Percentiles rank a stretch among this genome's conserved stretches.
Conservation (phyloP, 1,140 invertebrate species). For the Zaprionus ornatus region DNA sequence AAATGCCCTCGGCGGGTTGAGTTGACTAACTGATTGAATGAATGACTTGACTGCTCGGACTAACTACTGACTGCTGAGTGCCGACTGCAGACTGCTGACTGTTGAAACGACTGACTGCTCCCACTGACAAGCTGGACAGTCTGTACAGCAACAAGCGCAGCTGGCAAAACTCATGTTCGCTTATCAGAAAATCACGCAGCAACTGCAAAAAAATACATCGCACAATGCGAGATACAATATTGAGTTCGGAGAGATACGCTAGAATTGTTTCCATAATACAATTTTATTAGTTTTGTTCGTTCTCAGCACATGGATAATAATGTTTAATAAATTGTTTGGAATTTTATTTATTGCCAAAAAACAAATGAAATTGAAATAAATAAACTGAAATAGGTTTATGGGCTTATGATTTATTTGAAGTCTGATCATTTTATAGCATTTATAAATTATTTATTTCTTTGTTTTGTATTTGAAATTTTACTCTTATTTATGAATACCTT, state of each 20-base stretch:
- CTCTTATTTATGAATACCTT: background rate
- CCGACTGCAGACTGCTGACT: constrained; percentile 1
- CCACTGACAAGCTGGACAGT: constrained; percentile 33
- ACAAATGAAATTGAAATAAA: background rate
- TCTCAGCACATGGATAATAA: background rate
- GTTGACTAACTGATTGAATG: constrained; percentile 52
- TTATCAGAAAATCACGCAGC: constrained; percentile 57
- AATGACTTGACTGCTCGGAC: constrained; percentile 31
- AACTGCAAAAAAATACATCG: constrained; percentile 37
- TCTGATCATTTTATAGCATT: background rate
- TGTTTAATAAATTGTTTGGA: background rate
- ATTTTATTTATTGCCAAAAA: constrained; percentile 3
- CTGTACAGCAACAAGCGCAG: constrained; percentile 2
- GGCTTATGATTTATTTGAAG: background rate
- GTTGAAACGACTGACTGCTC: constrained; percentile 14
- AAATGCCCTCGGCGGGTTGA: constrained; percentile 55
- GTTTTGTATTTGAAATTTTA: background rate
- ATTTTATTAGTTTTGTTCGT: constrained; percentile 2
- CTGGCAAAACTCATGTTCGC: constrained; percentile 20
- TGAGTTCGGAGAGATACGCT: constrained; percentile 14
- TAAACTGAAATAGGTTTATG: background rate
- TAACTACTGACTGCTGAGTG: constrained; percentile 11
- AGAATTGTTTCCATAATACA: background rate
- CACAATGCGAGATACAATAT: constrained; percentile 1
- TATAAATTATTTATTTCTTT: background rate